These are phyloP conservation scores for Trialeurodes vaporariorum DNA, from an alignment of 1,140 invertebrate genomes.

Conservation along the genomic window DNA sequence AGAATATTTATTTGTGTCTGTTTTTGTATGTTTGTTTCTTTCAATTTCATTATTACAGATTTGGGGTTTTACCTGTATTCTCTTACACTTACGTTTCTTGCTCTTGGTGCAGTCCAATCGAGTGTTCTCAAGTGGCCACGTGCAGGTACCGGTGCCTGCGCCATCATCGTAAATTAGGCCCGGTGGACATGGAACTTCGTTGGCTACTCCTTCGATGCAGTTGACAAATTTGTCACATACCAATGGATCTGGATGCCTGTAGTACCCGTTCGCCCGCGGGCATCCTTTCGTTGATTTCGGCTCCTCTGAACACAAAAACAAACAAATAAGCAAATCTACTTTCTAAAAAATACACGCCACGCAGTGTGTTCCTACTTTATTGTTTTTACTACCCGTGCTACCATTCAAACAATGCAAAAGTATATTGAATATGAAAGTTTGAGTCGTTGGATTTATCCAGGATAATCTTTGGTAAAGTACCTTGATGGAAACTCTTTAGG, in stretches of 20 bases:
- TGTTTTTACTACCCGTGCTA: no score
- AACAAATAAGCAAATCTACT: no score
- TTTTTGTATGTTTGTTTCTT: no score
- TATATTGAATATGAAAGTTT: no score
- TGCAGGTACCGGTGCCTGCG: slow-evolving; percentile 56
- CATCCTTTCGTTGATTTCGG: slow-evolving; percentile 56
- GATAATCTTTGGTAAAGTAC: no score
- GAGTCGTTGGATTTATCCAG: no score
- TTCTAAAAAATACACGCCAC: no score
- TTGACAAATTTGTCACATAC: slow-evolving; percentile 74
- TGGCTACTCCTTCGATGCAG: slow-evolving; percentile 61
- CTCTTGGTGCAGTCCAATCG: slow-evolving; percentile 39
- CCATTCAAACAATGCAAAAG: no score
- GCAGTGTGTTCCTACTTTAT: no score
- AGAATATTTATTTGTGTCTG: no score
- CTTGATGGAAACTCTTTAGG: no score
- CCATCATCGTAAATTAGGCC: slow-evolving; percentile 68
- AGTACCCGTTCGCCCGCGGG: slow-evolving; percentile 68
- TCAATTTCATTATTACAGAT: not conserved
- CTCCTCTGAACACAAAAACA: slow-evolving; percentile 44
- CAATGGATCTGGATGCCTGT: slow-evolving; percentile 59
- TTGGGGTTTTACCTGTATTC: not conserved
- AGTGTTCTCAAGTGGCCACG: slow-evolving; percentile 52
- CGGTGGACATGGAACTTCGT: slow-evolving; percentile 60
- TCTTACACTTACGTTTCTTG: slow-evolving; percentile 42